These are phyloP conservation scores for Megalurothrips usitatus DNA, from an alignment of 2,888 invertebrate species.

Conservation along the genomic window DNA sequence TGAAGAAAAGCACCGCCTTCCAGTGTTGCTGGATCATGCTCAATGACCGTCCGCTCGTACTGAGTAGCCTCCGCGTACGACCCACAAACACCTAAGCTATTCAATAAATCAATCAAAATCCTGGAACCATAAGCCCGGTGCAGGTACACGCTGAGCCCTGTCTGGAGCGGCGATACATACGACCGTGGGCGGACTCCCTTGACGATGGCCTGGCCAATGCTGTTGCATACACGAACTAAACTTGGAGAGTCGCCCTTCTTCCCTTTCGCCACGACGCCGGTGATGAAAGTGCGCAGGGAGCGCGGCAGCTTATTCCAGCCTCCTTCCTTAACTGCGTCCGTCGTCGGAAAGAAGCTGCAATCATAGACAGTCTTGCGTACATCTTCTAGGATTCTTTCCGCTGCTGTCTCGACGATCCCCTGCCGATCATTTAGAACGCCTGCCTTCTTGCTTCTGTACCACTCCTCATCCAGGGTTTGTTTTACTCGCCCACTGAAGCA, in stretches of 20 bases:
- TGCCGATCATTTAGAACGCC: neutral
- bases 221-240: neutral
- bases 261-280: neutral
- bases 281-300: neutral
- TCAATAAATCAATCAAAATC: conserved; percentile 11
- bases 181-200: conserved; percentile 30
- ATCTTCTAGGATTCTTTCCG: neutral
- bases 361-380: neutral
- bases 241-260: neutral
- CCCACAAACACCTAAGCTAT: conserved; percentile 28
- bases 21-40: neutral
- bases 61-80: conserved; percentile 27
- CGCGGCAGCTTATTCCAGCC: neutral
- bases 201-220: neutral
- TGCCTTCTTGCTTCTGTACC: neutral
- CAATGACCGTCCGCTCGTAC: neutral
- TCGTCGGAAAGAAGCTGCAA: neutral
- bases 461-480: neutral
- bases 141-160: conserved; percentile 27
- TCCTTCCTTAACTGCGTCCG: neutral
- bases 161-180: conserved; percentile 30
- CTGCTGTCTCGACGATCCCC: neutral
- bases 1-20: neutral
- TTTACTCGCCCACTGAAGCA: neutral
- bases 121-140: conserved; percentile 29